Conservation (phyloP, 2,113 vertebrate species). For the Cryptomyrus ogoouensis region DNA sequence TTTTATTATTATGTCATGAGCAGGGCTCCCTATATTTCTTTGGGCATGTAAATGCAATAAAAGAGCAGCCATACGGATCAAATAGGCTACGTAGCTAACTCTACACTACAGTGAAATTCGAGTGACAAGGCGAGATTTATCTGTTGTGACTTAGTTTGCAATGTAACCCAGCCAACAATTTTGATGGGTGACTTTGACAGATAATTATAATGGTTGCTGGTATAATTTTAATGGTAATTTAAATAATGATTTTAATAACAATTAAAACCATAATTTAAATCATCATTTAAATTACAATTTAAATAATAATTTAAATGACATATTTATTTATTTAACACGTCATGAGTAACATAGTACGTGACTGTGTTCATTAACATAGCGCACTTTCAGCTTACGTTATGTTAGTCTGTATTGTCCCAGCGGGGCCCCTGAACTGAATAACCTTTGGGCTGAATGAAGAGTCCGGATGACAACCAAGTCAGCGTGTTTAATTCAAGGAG, state of each 20-base stretch:
- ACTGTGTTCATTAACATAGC: neutral
- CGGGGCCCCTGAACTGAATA: neutral
- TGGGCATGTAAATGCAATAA: neutral
- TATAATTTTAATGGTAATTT: neutral
- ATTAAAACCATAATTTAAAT: neutral
- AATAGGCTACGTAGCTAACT: neutral
- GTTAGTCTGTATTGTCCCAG: neutral
- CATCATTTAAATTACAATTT: neutral
- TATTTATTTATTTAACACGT: neutral
- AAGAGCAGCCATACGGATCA: neutral
- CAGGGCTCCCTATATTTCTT: neutral
- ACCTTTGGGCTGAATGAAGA: neutral
- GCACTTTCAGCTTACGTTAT: neutral
- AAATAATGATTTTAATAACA: neutral
- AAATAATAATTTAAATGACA: neutral
- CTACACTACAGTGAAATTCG: neutral
- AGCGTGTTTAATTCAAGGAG: neutral
- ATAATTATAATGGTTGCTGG: neutral
- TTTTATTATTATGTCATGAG: neutral
- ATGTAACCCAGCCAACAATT: neutral
- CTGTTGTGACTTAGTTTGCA: neutral
- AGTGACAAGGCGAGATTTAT: neutral
- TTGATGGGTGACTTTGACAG: neutral
- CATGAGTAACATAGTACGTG: neutral
- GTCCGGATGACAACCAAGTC: neutral